Evolutionary conservation across 2,888 invertebrate genomes (phyloP), one percentile per base, ranked within the genome.

Genomic region (Drosophila infuscata): DNA sequence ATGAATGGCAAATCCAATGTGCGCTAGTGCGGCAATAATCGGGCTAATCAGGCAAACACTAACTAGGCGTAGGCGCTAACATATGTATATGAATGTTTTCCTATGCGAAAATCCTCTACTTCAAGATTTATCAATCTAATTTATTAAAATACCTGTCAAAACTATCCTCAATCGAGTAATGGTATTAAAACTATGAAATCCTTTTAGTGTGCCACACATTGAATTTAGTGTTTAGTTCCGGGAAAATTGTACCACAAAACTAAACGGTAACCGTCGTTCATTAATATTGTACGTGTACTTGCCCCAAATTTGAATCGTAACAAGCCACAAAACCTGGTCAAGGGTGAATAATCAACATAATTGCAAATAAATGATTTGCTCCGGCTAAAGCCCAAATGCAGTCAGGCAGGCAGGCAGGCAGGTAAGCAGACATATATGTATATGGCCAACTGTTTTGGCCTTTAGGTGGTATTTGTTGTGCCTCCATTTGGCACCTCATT

Each of bases 11-110:
- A 65, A 58, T 58, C 32, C 52, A 49, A 62, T 71, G 46, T 46
- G 76, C 68, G 61, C 41, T 60, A 64, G 67, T 68, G 76, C 79
- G 79, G 60, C 64, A 79, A 59, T 78, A 78, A 78, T 75, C 61
- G 8, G 38, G 9, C 67, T 75, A 71, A 78, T 78, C 79, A 43
- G 41, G n/a, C 57, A 53, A 30, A 6, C 35, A 29, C 49, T 29
- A 67, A 12, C n/a, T 51, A 51, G 32, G 38, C 52, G 12, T 38
- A 41, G 30, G 9, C 25, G 15, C 35, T 36, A 25, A 15, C 15
- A 25, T 25, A 15, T 46, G 12, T 15, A n/a, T 41, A 12, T 25
- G 25, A 25, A 25, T 25, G 20, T 25, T 25, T 25, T 25, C 20
- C 20, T 25, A 25, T 25, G 25, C 25, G 25, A 25, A 25, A 25